Conservation (phyloP, 2,888 invertebrate genomes). For the Lathronympha strigana region DNA sequence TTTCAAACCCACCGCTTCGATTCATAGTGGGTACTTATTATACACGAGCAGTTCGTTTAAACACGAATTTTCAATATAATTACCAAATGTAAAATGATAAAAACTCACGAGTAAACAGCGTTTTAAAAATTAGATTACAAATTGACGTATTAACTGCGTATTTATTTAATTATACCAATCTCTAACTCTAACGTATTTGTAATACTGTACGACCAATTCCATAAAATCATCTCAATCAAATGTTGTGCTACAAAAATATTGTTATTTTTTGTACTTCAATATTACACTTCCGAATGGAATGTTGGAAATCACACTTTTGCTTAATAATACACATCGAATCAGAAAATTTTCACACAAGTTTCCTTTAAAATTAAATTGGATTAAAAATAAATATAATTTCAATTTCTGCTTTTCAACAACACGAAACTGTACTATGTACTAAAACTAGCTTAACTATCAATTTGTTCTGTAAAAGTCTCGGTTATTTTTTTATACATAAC, state of each 20-base stretch:
- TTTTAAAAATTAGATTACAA: conserved; percentile 60
- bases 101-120: conserved; percentile 65
- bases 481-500: conserved; percentile 65
- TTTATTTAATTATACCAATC: conserved; percentile 47
- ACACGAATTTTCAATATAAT: conserved; percentile 68
- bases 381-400: conserved; percentile 74
- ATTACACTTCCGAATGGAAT: conserved; percentile 80
- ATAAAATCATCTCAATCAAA: conserved; percentile 66
- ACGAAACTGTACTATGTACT: conserved; percentile 62
- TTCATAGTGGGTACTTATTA: conserved; percentile 53
- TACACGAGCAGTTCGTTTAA: conserved; percentile 58
- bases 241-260: conserved; percentile 79
- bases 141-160: conserved; percentile 60
- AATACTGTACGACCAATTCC: conserved; percentile 78
- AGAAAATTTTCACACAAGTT: conserved; percentile 54
- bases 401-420: conserved; percentile 61
- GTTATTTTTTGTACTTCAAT: conserved; percentile 80
- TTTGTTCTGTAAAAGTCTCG: conserved; percentile 72
- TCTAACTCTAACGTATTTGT: conserved; percentile 72
- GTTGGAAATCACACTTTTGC: conserved; percentile 77
- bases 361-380: conserved; percentile 62
- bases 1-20: conserved; percentile 70
- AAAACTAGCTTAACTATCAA: conserved; percentile 64
- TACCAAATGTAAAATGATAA: conserved; percentile 72
- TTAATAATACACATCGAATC: conserved; percentile 69